Evolutionary conservation across 1,140 invertebrate species (phyloP).

Genomic region (Episyrphus balteatus): DNA sequence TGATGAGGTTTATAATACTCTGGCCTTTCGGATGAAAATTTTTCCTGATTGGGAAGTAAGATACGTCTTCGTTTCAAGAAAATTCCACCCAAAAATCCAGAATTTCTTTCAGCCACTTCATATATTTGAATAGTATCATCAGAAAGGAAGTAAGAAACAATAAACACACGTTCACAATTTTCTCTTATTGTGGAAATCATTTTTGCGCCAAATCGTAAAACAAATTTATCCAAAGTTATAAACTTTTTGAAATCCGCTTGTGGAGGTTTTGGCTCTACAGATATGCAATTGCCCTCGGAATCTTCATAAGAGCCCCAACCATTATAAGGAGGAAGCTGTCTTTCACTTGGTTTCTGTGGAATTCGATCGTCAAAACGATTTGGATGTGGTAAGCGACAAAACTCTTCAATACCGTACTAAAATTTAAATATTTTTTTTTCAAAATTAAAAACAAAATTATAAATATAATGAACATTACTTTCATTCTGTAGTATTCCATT

Average conservation of each 20-base stretch:
- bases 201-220: constrained; percentile 66
- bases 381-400: constrained; percentile 44
- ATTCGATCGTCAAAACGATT: constrained; percentile 31
- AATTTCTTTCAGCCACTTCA: constrained; percentile 62
- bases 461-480: constrained; percentile 13
- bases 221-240: constrained; percentile 62
- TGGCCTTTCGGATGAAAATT: constrained; percentile 54
- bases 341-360: constrained; percentile 28
- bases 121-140: constrained; percentile 77
- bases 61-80: constrained; percentile 57
- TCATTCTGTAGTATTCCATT: constrained; percentile 70
- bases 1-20: constrained; percentile 61
- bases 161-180: constrained; percentile 59
- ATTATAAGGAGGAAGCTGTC: constrained; percentile 72
- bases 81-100: constrained; percentile 55
- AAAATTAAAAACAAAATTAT: too few relatives aligned
- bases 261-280: constrained; percentile 61
- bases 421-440: background rate
- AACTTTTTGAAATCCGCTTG: constrained; percentile 71
- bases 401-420: constrained; percentile 43
- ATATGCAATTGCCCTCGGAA: constrained; percentile 71
- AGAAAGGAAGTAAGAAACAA: constrained; percentile 68
- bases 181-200: constrained; percentile 59
- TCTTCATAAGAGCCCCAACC: constrained; percentile 79
- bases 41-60: constrained; percentile 60